Percentiles rank a stretch among this genome's conserved stretches.
Conservation (phyloP, 2,888 invertebrate species). For the Elegia similella region DNA sequence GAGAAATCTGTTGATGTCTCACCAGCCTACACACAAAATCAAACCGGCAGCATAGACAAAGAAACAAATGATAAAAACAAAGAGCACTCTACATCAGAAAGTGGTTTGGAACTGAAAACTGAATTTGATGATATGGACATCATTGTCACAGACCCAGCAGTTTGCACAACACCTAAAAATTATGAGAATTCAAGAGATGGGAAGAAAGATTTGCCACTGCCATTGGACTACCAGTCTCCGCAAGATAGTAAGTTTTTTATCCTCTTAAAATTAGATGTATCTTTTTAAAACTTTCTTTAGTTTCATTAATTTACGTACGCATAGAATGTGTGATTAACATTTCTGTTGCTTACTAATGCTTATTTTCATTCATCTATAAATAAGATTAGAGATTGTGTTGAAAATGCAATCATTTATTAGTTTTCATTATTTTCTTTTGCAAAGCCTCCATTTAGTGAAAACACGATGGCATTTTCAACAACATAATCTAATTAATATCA, state of each 20-base stretch:
- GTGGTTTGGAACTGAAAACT: constrained; percentile 62
- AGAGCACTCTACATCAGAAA: constrained; percentile 46
- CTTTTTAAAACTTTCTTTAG: not conserved
- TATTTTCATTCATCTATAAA: constrained; percentile 35
- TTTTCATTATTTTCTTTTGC: constrained; percentile 71
- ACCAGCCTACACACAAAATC: constrained; percentile 48
- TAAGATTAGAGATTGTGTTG: constrained; percentile 70
- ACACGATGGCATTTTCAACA: constrained; percentile 82
- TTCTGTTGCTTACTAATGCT: constrained; percentile 46
- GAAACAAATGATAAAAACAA: constrained; percentile 52
- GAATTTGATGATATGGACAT: constrained; percentile 76
- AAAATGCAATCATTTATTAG: constrained; percentile 77
- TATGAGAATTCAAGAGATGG: constrained; percentile 59
- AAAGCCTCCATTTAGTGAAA: constrained; percentile 67
- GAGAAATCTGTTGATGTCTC: constrained; percentile 62
- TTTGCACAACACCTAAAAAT: constrained; percentile 62
- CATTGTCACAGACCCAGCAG: constrained; percentile 68
- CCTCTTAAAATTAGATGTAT: not conserved
- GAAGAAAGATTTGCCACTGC: constrained; percentile 53
- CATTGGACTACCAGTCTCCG: constrained; percentile 65
- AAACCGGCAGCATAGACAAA: constrained; percentile 39
- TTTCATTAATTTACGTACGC: not conserved
- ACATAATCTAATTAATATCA: constrained; percentile 28
- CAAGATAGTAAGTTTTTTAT: constrained; percentile 70
- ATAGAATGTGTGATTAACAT: constrained; percentile 13